A percentile compares a stretch with the other conserved stretches of the same genome.
Evolutionary conservation across 2,888 invertebrate genomes (phyloP).

Genomic region (Lypha dubia): DNA sequence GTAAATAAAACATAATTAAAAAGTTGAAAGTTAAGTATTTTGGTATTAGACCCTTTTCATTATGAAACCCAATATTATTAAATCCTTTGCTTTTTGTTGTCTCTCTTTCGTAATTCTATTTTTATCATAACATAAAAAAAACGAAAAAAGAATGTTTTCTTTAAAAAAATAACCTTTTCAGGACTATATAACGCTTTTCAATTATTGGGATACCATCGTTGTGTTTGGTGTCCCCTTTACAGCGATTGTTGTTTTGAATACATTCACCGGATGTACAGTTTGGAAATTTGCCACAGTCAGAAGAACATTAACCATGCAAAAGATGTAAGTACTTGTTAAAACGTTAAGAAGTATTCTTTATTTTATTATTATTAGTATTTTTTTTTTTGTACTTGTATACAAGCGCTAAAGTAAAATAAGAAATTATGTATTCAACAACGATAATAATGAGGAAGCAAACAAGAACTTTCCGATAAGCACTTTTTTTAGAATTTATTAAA

Average conservation of each 20-base stretch:
- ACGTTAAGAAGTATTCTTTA: neutral
- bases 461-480: too few species aligned
- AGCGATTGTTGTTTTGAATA: slow-evolving; percentile 88
- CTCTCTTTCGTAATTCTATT: neutral
- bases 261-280: slow-evolving; percentile 88
- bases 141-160: neutral
- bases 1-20: too few species aligned
- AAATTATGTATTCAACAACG: too few species aligned
- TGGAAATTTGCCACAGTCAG: slow-evolving; percentile 85
- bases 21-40: too few species aligned
- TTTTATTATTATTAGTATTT: too few species aligned
- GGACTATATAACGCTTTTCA: slow-evolving; percentile 86
- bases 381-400: too few species aligned
- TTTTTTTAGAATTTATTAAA: too few species aligned
- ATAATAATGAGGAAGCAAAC: too few species aligned
- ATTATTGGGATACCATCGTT: slow-evolving; percentile 88
- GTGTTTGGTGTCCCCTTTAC: slow-evolving; percentile 90
- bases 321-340: slow-evolving; percentile 62
- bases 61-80: neutral
- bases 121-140: neutral
- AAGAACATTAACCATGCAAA: slow-evolving; percentile 82
- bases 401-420: too few species aligned
- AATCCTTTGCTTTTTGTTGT: neutral
- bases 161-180: slow-evolving; percentile 74
- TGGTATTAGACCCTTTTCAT: too few species aligned